These are phyloP conservation scores for Rhagonycha lutea DNA, from an alignment of 2,888 invertebrate species.

Conservation along the genomic window DNA sequence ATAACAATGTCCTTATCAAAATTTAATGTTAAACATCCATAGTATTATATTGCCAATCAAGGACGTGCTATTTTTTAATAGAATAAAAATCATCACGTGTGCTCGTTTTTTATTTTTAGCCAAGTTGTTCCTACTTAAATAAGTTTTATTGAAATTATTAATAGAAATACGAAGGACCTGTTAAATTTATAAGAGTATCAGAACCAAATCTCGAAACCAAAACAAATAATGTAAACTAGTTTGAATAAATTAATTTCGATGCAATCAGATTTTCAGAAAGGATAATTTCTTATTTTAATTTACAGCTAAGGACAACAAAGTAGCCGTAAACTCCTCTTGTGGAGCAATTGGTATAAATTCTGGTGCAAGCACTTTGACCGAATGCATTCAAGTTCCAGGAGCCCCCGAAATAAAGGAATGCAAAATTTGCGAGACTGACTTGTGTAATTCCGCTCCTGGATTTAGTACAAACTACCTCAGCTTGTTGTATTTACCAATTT, in stretches of 20 bases:
- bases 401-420: background rate
- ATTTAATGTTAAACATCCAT: background rate
- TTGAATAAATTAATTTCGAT: background rate
- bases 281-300: background rate
- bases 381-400: background rate
- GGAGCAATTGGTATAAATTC: background rate
- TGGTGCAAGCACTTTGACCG: background rate
- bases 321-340: background rate
- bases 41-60: background rate
- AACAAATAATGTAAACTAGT: too few relatives aligned
- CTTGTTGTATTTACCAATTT: background rate
- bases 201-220: background rate
- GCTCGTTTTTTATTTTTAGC: background rate
- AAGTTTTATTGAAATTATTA: background rate
- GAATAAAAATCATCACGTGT: background rate
- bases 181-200: background rate
- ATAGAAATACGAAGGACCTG: background rate
- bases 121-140: background rate
- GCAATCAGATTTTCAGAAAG: background rate
- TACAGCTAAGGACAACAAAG: background rate
- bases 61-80: background rate
- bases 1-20: background rate
- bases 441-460: conserved; percentile 5
- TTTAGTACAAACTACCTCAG: background rate
- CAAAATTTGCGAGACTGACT: background rate